Evolutionary conservation across 2,797 vertebrate genomes (phyloP).

Genomic region (Sus cebifrons): DNA sequence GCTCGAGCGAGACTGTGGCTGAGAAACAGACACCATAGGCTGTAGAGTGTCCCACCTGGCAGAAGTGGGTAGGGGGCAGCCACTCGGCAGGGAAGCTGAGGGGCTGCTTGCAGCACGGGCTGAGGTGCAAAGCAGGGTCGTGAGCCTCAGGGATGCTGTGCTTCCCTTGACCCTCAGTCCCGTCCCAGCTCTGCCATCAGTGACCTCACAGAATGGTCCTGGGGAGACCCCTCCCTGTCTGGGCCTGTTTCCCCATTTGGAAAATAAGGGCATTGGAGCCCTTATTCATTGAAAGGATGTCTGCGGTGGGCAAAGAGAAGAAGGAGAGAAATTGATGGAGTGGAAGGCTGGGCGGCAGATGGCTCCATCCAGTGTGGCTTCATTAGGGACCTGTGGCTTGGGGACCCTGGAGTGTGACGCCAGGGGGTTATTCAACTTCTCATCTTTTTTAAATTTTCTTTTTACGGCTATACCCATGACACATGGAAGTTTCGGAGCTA

Average conservation of each 20-base stretch:
- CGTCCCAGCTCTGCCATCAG: background rate
- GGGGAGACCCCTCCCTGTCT: background rate
- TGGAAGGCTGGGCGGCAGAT: background rate
- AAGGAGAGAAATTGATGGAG: background rate
- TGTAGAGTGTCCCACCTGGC: rapidly evolving
- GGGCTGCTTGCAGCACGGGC: rapidly evolving
- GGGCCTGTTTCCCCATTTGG: background rate
- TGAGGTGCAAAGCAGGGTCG: background rate
- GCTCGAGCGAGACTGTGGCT: background rate
- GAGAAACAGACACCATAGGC: rapidly evolving
- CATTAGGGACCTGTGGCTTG: background rate
- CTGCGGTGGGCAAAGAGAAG: background rate
- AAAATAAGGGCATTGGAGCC: background rate
- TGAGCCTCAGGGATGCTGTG: background rate
- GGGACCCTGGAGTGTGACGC: background rate
- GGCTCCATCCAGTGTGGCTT: background rate
- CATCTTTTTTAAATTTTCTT: no score
- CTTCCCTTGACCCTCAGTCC: background rate
- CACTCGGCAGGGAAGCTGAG: background rate
- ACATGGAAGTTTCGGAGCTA: no score
- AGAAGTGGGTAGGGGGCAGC: background rate
- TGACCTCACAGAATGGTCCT: background rate
- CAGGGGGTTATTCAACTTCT: background rate
- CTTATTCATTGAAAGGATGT: background rate
- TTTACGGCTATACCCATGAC: no score